Evolutionary conservation across 2,797 vertebrate species (phyloP).

Genomic region (Scolopax rusticola): DNA sequence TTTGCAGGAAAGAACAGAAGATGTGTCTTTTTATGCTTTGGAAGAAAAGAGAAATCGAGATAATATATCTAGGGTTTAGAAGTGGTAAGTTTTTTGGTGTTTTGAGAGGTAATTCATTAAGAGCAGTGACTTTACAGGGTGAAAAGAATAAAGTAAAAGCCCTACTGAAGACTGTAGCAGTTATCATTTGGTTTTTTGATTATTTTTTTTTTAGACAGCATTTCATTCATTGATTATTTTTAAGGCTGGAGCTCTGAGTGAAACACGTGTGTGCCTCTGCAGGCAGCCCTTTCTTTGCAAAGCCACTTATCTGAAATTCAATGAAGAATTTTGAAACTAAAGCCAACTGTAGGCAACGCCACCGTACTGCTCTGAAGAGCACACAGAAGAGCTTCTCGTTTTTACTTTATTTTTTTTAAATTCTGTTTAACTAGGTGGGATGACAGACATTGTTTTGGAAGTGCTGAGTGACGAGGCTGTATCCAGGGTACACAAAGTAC

Average conservation of each 20-base stretch:
- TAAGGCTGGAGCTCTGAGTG: neutral
- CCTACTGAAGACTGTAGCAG: neutral
- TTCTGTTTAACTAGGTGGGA: neutral
- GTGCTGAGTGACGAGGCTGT: neutral
- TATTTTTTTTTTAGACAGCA: neutral
- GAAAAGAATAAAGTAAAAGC: neutral
- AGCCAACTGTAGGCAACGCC: neutral
- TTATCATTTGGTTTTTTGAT: neutral
- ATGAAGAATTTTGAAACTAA: neutral
- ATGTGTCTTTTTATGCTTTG: neutral
- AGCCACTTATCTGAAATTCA: neutral
- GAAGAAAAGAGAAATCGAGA: neutral
- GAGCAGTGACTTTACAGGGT: neutral
- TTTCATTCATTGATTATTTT: neutral
- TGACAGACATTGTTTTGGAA: neutral
- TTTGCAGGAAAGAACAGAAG: neutral
- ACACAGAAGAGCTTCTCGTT: neutral
- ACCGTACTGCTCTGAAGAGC: neutral
- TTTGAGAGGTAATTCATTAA: neutral
- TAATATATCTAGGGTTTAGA: neutral
- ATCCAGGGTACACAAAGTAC: neutral
- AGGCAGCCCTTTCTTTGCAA: neutral
- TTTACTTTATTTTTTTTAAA: neutral
- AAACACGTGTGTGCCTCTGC: neutral
- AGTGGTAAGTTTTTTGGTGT: neutral